phyloP scores from a whole-genome alignment of 2,113 vertebrate species.

The Oryzias woworae region DNA sequence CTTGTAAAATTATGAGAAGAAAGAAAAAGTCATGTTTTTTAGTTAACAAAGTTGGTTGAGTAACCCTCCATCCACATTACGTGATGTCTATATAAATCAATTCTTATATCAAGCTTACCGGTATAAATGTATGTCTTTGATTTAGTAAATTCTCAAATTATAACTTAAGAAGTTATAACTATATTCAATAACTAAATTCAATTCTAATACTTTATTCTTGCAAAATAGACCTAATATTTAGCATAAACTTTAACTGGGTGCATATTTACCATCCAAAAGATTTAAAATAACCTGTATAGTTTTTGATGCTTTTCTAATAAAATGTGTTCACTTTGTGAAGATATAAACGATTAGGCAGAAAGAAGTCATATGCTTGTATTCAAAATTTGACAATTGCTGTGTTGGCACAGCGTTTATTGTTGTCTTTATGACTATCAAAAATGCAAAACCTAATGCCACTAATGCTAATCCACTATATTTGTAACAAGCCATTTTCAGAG shows the following conservation, averaged over 20 bases:
- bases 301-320: not conserved
- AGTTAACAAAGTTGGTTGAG: too few species aligned
- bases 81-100: too few species aligned
- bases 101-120: too few species aligned
- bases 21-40: too few species aligned
- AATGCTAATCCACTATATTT: constrained; percentile 62
- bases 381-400: constrained; percentile 7
- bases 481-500: constrained; percentile 49
- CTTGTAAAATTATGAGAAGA: too few species aligned
- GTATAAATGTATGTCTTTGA: too few species aligned
- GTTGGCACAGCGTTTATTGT: constrained; percentile 28
- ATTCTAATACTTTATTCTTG: too few species aligned
- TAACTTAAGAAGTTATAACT: too few species aligned
- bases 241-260: not conserved
- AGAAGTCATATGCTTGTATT: constrained; percentile 21
- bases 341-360: constrained; percentile 1
- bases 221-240: too few species aligned
- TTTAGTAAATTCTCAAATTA: too few species aligned
- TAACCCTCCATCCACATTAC: too few species aligned
- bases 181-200: too few species aligned
- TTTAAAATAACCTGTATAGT: not conserved
- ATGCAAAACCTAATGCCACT: constrained; percentile 45
- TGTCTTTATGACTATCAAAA: constrained; percentile 31
- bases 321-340: constrained; percentile 6
- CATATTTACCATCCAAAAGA: not conserved